Evolutionary conservation across 2,113 vertebrate genomes (phyloP), one percentile per base, ranked within the genome.

Genomic region (Charadrius vociferus): DNA sequence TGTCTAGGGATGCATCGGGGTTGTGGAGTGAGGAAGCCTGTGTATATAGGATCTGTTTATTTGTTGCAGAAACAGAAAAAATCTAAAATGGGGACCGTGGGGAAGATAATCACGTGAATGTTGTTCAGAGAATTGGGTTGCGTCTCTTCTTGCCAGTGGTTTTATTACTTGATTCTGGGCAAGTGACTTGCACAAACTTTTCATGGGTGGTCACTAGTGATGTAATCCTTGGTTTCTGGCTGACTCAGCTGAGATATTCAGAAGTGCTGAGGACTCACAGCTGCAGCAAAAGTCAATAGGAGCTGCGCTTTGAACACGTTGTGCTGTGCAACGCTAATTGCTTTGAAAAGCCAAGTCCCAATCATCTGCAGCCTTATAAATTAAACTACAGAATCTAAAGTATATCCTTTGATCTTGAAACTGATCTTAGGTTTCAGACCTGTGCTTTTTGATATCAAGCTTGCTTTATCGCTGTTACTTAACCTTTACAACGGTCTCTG

Each of bases 171-270:
- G 83, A 53, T 88, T 92, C 89, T 89, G 50, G 36, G 50, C 43
- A 56, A 81, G 61, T 93, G 56, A 79, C 81, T 93, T 79, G 70
- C 41, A 43, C 78, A 79, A 7, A 43, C 86, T 81, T 96, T 63
- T 14, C 73, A 22, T 74, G 89, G 94, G 95, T 95, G 95, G 93
- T 94, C 95, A 84, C 81, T 75, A 43, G 53, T 96, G 93, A 80
- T 56, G 81, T 47, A 47, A 59, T 90, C 36, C 81, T 34, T 0
- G 0, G n/a, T 56, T 45, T 94, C 77, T 95, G 89, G 61, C 89
- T 93, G 91, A 84, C 73, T 96, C 89, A 89, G 72, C 77, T 59
- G 91, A 87, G 91, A 79, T 50, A 39, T 26, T 94, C 49, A 43
- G 41, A 53, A 74, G 65, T 74, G 59, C 14, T 94, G 93, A 96